These are phyloP conservation scores for Cyprinodon variegatus DNA, from an alignment of 2,113 vertebrate genomes.

Conservation along the genomic window DNA sequence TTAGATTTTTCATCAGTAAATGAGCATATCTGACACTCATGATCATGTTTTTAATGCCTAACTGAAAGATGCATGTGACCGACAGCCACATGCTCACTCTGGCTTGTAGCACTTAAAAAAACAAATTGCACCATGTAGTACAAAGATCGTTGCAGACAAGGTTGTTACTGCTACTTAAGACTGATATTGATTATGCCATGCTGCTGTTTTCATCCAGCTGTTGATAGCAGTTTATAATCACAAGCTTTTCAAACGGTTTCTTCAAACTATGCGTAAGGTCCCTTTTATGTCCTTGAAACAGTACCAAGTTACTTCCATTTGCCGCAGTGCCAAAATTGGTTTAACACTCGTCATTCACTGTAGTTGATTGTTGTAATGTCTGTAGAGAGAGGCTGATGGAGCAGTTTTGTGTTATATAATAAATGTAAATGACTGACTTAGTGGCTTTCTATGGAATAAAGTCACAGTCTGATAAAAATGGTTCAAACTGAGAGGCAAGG, in stretches of 20 bases:
- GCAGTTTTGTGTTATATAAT: neutral
- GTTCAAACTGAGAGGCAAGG: constrained; percentile 15
- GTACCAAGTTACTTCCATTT: neutral
- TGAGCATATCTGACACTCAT: neutral
- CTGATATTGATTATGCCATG: neutral
- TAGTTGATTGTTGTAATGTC: neutral
- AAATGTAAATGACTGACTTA: constrained; percentile 10
- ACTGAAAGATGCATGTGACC: neutral
- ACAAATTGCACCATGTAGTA: neutral
- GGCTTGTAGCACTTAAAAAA: neutral
- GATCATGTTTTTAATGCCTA: neutral
- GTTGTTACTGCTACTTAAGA: constrained; percentile 11
- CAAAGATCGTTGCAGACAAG: constrained; percentile 10
- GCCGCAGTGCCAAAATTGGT: neutral
- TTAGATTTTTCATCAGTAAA: neutral
- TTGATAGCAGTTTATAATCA: constrained; percentile 8
- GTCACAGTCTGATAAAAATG: neutral
- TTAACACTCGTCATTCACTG: neutral
- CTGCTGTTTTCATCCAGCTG: constrained; percentile 26
- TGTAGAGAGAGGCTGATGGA: neutral
- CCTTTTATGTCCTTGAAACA: constrained; percentile 43
- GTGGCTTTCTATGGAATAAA: neutral
- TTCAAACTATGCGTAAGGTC: constrained; percentile 4
- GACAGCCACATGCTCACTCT: constrained; percentile 1
- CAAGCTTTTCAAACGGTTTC: neutral